phyloP scores from a whole-genome alignment of 53 echinoderm and acorn worm species.

The Glandiceps talaboti region DNA sequence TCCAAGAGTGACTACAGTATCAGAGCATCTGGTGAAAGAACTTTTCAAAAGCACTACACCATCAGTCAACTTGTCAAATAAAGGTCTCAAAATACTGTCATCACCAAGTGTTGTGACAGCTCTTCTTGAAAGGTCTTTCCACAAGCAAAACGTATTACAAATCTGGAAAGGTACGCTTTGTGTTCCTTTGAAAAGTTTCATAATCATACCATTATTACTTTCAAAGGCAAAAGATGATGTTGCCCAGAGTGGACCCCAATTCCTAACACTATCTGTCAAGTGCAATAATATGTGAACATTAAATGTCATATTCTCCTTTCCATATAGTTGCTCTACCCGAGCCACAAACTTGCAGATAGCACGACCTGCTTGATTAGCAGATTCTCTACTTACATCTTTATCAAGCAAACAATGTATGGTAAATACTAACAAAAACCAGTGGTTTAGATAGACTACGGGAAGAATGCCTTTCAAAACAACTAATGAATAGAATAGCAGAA shows the following conservation, averaged over 20 bases:
- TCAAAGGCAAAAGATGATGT: slow-evolving; percentile 29
- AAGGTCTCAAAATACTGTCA: neutral
- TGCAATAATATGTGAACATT: slow-evolving; percentile 33
- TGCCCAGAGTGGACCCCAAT: slow-evolving; percentile 38
- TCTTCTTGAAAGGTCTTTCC: slow-evolving; percentile 11
- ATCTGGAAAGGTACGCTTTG: slow-evolving; percentile 18
- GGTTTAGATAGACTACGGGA: slow-evolving; percentile 8
- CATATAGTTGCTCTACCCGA: slow-evolving; percentile 20
- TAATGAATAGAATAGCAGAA: slow-evolving; percentile 20
- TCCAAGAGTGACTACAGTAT: neutral
- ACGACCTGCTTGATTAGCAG: slow-evolving; percentile 1
- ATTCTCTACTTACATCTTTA: slow-evolving; percentile 5
- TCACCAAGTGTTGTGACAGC: neutral
- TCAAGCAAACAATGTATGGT: slow-evolving; percentile 6
- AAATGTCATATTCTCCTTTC: slow-evolving; percentile 15
- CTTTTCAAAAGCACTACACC: neutral
- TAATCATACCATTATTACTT: slow-evolving; percentile 19
- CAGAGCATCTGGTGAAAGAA: neutral
- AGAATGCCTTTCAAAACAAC: slow-evolving; percentile 21
- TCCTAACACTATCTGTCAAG: slow-evolving; percentile 24
- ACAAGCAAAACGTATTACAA: slow-evolving; percentile 10
- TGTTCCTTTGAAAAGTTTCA: slow-evolving; percentile 30
- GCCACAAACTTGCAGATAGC: slow-evolving; percentile 20
- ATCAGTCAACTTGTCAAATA: neutral
- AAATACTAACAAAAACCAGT: slow-evolving; percentile 10